Evolutionary conservation across 2,888 invertebrate species (phyloP).

Genomic region (Orchesellides sinensis): DNA sequence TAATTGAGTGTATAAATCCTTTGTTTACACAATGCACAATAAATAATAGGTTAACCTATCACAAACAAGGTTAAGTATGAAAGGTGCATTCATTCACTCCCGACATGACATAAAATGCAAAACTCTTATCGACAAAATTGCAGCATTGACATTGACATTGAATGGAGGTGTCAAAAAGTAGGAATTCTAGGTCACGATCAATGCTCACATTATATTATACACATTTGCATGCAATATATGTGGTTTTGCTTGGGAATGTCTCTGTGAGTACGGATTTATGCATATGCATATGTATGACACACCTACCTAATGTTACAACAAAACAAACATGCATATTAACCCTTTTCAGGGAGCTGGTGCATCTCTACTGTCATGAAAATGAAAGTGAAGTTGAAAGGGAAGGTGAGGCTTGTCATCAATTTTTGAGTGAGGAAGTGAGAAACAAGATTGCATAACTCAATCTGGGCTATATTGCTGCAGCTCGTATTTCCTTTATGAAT

Average conservation of each 20-base stretch:
- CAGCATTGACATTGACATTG: not conserved
- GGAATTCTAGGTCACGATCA: slow-evolving; percentile 36
- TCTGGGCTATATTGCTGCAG: not conserved
- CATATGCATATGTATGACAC: not conserved
- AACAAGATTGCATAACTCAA: not conserved
- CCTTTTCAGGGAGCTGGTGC: not conserved
- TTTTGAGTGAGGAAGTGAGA: not conserved
- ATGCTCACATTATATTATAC: slow-evolving; percentile 4
- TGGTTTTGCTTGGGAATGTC: not conserved
- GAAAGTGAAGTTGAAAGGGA: too few species aligned
- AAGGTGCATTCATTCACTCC: not conserved
- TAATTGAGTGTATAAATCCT: not conserved
- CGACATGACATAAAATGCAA: not conserved
- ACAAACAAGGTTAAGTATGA: not conserved
- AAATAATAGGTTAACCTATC: not conserved
- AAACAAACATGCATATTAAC: not conserved
- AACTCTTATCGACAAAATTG: not conserved
- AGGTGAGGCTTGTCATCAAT: not conserved
- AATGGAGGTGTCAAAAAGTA: not conserved
- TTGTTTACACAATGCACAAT: not conserved
- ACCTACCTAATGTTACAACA: not conserved
- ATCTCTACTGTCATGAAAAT: not conserved
- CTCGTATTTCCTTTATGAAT: not conserved
- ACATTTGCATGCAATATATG: not conserved
- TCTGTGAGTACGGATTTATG: not conserved